A percentile compares a stretch with the other conserved stretches of the same genome.
Conservation (phyloP, 2,113 vertebrate species). For the Silurus meridionalis region DNA sequence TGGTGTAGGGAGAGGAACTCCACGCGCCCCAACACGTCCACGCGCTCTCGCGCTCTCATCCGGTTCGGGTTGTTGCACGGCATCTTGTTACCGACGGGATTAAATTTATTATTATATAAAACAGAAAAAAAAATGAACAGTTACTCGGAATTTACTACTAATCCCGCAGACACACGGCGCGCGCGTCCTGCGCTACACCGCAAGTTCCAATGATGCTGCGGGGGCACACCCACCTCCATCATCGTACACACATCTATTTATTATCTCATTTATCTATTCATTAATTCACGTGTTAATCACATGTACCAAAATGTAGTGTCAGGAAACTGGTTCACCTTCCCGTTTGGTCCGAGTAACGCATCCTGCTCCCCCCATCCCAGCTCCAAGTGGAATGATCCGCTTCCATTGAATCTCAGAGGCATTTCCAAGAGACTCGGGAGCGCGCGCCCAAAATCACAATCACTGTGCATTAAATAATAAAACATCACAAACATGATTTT, state of each 20-base stretch:
- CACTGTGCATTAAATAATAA: not conserved
- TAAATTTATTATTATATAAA: not conserved
- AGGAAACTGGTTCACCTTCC: not conserved
- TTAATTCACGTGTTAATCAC: not conserved
- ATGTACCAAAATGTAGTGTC: not conserved
- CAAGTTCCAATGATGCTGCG: not conserved
- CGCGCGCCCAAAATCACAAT: not conserved
- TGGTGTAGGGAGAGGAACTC: conserved; percentile 92
- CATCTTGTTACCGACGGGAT: conserved; percentile 68
- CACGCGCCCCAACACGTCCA: conserved; percentile 81
- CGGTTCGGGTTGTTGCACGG: conserved; percentile 76
- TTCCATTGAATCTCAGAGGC: not conserved
- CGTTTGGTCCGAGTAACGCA: not conserved
- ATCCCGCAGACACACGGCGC: not conserved
- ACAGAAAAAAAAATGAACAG: not conserved
- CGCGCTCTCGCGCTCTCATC: conserved; percentile 80
- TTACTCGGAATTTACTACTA: too few relatives aligned
- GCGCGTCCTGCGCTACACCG: not conserved
- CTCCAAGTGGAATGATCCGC: conserved; percentile 2
- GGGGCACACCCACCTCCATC: not conserved
- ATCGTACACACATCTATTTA: not conserved
- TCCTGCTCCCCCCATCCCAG: not conserved
- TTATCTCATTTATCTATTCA: not conserved
- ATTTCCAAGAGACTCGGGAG: not conserved
- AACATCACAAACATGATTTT: not conserved